A percentile compares a stretch with the other conserved stretches of the same genome.
phyloP scores from a whole-genome alignment of 2,797 vertebrate species.

The Cynopterus sphinx region DNA sequence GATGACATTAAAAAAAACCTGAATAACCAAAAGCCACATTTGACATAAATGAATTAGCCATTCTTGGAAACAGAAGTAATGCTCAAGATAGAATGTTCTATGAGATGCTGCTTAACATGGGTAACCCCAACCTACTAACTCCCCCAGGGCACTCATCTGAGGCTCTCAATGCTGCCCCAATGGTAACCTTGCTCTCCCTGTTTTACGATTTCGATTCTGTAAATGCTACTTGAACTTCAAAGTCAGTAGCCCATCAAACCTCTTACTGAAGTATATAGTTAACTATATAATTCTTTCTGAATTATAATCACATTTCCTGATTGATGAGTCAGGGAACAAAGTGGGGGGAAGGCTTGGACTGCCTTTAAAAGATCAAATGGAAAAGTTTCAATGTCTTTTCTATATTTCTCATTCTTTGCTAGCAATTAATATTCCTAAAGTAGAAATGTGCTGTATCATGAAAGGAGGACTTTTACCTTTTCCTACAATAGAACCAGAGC shows the following conservation, averaged over 20 bases:
- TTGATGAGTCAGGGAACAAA: neutral
- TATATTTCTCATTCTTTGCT: slow-evolving; percentile 13
- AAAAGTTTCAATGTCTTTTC: slow-evolving; percentile 40
- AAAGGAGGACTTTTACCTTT: neutral
- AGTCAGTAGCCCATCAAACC: slow-evolving; percentile 48
- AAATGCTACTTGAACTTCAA: slow-evolving; percentile 68
- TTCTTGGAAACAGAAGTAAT: slow-evolving; percentile 82
- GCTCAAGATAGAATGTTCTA: slow-evolving; percentile 78
- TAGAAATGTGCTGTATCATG: neutral
- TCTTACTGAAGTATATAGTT: slow-evolving; percentile 47
- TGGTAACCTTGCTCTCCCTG: slow-evolving; percentile 48
- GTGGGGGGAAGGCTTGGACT: neutral
- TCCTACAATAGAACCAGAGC: neutral
- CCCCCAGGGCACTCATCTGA: slow-evolving; percentile 61
- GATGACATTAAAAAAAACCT: slow-evolving; percentile 85
- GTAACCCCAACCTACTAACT: slow-evolving; percentile 67
- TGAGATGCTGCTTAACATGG: slow-evolving; percentile 72
- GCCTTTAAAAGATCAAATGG: slow-evolving; percentile 41
- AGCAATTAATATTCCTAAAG: slow-evolving; percentile 34
- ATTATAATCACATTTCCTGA: slow-evolving; percentile 62
- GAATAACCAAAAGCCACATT: slow-evolving; percentile 83
- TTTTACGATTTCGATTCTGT: slow-evolving; percentile 56
- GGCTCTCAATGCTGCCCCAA: neutral
- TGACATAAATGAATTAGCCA: slow-evolving; percentile 81
- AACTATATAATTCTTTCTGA: slow-evolving; percentile 32